Percentiles rank a stretch among this genome's conserved stretches.
Conservation (phyloP, 2,113 vertebrate species). For the Cephalopholis sonnerati region DNA sequence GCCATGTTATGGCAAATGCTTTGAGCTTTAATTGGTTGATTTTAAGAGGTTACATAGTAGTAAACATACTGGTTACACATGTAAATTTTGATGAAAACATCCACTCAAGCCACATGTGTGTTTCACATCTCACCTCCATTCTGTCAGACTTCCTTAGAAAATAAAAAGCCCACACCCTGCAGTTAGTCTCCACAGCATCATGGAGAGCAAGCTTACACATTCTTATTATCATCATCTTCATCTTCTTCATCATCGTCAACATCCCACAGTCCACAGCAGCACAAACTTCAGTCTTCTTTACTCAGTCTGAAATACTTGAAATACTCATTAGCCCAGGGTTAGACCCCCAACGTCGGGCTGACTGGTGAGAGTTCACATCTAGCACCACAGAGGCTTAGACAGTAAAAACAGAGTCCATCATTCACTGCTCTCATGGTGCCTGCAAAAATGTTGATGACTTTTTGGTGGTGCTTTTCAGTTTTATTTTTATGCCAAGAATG, state of each 20-base stretch:
- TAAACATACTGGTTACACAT: slow-evolving; percentile 80
- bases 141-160: slow-evolving; percentile 47
- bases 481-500: slow-evolving; percentile 19
- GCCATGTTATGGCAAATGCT: slow-evolving; percentile 72
- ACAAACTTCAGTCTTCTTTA: slow-evolving; percentile 19
- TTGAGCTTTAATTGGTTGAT: slow-evolving; percentile 80
- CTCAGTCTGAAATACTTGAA: slow-evolving; percentile 49
- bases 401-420: slow-evolving; percentile 16
- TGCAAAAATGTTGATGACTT: slow-evolving; percentile 10
- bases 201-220: slow-evolving; percentile 34
- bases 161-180: slow-evolving; percentile 39
- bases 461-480: slow-evolving; percentile 54
- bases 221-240: background rate
- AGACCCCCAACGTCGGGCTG: slow-evolving; percentile 39
- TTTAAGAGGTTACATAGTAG: slow-evolving; percentile 80
- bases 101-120: slow-evolving; percentile 54
- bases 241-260: background rate
- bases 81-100: slow-evolving; percentile 70
- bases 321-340: slow-evolving; percentile 22
- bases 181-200: background rate
- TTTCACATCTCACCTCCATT: slow-evolving; percentile 45
- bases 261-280: slow-evolving; percentile 35
- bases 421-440: background rate
- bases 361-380: slow-evolving; percentile 44
- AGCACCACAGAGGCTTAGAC: slow-evolving; percentile 67